Conservation (phyloP, 1,140 invertebrate species). For the Temnothorax curvispinosus region DNA sequence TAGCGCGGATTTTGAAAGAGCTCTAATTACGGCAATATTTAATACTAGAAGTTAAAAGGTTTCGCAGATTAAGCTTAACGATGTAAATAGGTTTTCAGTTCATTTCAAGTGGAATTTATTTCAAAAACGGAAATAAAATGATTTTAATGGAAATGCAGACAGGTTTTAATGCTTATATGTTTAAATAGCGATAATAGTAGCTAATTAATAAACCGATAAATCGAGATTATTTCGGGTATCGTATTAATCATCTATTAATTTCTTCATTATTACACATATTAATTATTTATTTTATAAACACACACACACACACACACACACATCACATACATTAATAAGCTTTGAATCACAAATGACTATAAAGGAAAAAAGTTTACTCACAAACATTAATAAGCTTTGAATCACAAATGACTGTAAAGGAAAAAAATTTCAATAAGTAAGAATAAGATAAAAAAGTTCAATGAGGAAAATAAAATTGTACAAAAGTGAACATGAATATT, state of each 20-base stretch:
- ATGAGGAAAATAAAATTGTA: slow-evolving; percentile 7
- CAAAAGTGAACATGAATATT: slow-evolving; percentile 11
- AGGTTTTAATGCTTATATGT: slow-evolving; percentile 30
- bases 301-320: background rate
- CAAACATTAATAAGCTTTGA: background rate
- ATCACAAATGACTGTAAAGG: background rate
- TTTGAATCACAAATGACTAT: slow-evolving; percentile 3
- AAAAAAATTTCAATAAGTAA: background rate
- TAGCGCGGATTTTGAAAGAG: background rate
- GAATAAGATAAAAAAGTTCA: background rate
- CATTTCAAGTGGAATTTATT: slow-evolving; percentile 41
- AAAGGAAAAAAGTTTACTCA: background rate
- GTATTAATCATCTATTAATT: slow-evolving; percentile 49
- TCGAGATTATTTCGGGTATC: slow-evolving; percentile 37
- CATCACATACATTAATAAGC: background rate
- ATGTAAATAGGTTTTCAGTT: slow-evolving; percentile 35
- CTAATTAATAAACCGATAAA: slow-evolving; percentile 52
- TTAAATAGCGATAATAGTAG: slow-evolving; percentile 23
- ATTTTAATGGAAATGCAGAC: slow-evolving; percentile 21
- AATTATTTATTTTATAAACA: slow-evolving; percentile 18
- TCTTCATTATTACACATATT: slow-evolving; percentile 23
- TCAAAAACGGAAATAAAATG: slow-evolving; percentile 53
- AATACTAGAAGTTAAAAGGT: slow-evolving; percentile 39
- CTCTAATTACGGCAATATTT: slow-evolving; percentile 33
- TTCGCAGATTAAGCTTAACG: slow-evolving; percentile 33